Evolutionary conservation across 1,140 invertebrate genomes (phyloP).

Genomic region (Bacillus rossius): DNA sequence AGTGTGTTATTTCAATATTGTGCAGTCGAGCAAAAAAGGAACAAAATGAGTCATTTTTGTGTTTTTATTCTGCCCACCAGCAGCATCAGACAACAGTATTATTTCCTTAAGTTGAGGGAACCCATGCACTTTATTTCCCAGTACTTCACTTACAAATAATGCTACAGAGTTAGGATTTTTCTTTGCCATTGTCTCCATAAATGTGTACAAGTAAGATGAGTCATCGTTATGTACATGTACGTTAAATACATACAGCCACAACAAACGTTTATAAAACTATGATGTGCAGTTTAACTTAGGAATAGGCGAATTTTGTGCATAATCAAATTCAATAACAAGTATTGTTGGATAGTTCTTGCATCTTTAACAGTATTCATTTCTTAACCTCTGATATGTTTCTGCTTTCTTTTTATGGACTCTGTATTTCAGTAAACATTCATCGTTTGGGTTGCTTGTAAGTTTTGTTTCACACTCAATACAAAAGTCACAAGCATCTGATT

Average conservation of each 20-base stretch:
- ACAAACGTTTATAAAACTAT: no score
- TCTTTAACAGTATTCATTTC: background rate
- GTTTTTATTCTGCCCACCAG: background rate
- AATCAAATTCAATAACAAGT: no score
- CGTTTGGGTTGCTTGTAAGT: conserved; percentile 4
- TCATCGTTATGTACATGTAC: no score
- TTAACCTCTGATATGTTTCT: conserved; percentile 5
- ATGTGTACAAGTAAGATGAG: no score
- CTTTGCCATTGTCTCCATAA: background rate
- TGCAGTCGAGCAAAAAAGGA: no score
- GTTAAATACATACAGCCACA: no score
- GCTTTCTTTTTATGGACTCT: conserved; percentile 12
- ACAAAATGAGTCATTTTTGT: no score
- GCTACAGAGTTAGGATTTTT: conserved; percentile 1
- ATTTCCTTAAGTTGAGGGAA: conserved; percentile 3
- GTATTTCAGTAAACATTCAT: conserved; percentile 11
- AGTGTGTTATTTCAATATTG: conserved; percentile 3
- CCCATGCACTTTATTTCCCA: background rate
- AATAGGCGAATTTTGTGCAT: no score
- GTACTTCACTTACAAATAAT: conserved; percentile 4
- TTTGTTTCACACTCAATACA: conserved; percentile 11
- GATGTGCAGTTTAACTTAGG: no score
- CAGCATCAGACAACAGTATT: conserved; percentile 4
- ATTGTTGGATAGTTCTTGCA: no score
- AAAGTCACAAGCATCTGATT: conserved; percentile 15